Conservation (phyloP, 92 coral and sea anemone genomes). For the Phenganax subtilis region DNA sequence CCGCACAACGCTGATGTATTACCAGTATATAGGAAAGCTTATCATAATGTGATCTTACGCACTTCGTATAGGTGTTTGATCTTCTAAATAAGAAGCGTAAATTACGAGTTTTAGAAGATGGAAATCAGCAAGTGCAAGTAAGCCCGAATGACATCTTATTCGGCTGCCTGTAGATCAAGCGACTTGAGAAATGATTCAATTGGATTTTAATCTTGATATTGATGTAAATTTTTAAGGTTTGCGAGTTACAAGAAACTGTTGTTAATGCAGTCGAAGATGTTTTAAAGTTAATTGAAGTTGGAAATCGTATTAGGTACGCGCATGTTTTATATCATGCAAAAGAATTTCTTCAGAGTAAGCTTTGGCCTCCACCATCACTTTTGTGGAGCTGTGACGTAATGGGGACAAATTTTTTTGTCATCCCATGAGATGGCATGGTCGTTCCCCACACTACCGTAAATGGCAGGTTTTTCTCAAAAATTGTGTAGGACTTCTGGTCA, state of each 20-base stretch:
- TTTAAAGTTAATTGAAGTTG: conserved; percentile 86
- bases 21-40: neutral
- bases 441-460: neutral
- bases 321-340: neutral
- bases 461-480: neutral
- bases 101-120: conserved; percentile 87
- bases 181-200: neutral
- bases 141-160: neutral
- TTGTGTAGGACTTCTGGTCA: conserved; percentile 84
- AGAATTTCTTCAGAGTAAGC: neutral
- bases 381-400: no score
- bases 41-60: neutral
- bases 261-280: conserved; percentile 90
- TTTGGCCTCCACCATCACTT: no score
- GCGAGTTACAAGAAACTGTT: conserved; percentile 84
- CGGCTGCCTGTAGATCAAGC: neutral
- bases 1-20: no score
- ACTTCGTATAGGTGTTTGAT: conserved; percentile 75
- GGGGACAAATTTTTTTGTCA: no score
- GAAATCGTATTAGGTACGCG: conserved; percentile 80
- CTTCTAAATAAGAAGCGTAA: conserved; percentile 79
- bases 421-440: neutral
- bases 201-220: neutral
- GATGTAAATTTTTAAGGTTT: conserved; percentile 54
- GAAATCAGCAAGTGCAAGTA: conserved; percentile 97